Evolutionary conservation across 2,888 invertebrate species (phyloP).

Genomic region (Dolichopus griseipennis): DNA sequence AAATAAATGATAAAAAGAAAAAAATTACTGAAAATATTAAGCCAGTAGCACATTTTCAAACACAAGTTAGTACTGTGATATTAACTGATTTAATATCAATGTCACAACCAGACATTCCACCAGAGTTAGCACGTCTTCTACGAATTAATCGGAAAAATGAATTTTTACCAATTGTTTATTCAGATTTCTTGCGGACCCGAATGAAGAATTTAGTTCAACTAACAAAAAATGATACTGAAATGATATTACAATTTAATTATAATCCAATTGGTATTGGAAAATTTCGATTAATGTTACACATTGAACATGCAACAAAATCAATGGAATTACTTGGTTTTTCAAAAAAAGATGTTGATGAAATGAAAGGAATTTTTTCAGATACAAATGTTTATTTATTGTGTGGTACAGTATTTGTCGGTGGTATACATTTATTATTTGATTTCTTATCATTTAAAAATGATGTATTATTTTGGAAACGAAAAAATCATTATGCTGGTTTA

Average conservation of each 20-base stretch:
- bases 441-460: slow-evolving; percentile 98
- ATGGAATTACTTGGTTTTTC: slow-evolving; percentile 65
- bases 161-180: slow-evolving; percentile 74
- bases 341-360: slow-evolving; percentile 91
- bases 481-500: slow-evolving; percentile 77
- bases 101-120: slow-evolving; percentile 57
- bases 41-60: slow-evolving; percentile 69
- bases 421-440: slow-evolving; percentile 92
- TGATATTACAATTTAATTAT: slow-evolving; percentile 62
- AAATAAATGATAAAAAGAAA: neutral
- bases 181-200: slow-evolving; percentile 75
- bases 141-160: slow-evolving; percentile 53
- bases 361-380: slow-evolving; percentile 92
- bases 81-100: slow-evolving; percentile 63
- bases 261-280: slow-evolving; percentile 72
- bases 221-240: slow-evolving; percentile 49
- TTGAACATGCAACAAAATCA: slow-evolving; percentile 63
- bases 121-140: slow-evolving; percentile 55
- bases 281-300: slow-evolving; percentile 65
- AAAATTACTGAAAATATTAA: slow-evolving; percentile 27
- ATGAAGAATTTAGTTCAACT: slow-evolving; percentile 64
- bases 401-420: slow-evolving; percentile 81
- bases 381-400: slow-evolving; percentile 87
- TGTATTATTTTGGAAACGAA: slow-evolving; percentile 85
- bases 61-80: slow-evolving; percentile 63